Evolutionary conservation across 2,888 invertebrate genomes (phyloP), one percentile per base, ranked within the genome.

Genomic region (Spisula subtruncata): DNA sequence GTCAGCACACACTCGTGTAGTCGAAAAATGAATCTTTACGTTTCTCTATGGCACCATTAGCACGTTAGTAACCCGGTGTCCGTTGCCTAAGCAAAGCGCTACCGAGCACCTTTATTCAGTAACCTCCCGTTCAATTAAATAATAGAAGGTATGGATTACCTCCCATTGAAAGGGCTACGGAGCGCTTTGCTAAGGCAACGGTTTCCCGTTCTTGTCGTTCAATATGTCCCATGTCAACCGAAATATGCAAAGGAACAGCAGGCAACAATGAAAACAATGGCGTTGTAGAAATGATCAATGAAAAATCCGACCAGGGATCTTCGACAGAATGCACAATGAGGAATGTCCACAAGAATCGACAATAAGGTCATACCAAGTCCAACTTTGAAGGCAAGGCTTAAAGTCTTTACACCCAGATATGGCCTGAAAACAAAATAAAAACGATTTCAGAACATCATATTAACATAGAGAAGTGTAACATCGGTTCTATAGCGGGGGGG

Each of bases 241-340:
- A 94, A 93, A 88, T 93, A 94, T 32, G 90, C 91, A 79, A 93
- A 91, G 32, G 92, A 91, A 6, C 92, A 83, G 66, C 93, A 90
- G n/a, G 91, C 92, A 80, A 88, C 66, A 32, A 90, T 90, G 54
- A 94, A 89, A 29, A 93, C 89, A 0, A 89, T 80, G 0, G 90
- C 88, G 83, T 94, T 92, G 85, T 91, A 94, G n/a, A 91, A 84
- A 75, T 94, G 94, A 81, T 94, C 94, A n/a, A 94, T 93, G 25
- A 94, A 35, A 79, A 92, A 94, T 18, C 90, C 90, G 0, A 90
- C 89, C 2, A 93, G n/a, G 14, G 92, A 81, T 48, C 93, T 88
- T 56, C 90, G 83, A 54, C 90, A 86, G 88, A 93, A 94, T 71
- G 91, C 87, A n/a, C 91, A 88, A 81, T 94, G 94, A 14, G 93